Percentiles rank a stretch among this genome's conserved stretches.
Conservation (phyloP, 2,113 vertebrate species). For the Brachionichthys hirsutus region DNA sequence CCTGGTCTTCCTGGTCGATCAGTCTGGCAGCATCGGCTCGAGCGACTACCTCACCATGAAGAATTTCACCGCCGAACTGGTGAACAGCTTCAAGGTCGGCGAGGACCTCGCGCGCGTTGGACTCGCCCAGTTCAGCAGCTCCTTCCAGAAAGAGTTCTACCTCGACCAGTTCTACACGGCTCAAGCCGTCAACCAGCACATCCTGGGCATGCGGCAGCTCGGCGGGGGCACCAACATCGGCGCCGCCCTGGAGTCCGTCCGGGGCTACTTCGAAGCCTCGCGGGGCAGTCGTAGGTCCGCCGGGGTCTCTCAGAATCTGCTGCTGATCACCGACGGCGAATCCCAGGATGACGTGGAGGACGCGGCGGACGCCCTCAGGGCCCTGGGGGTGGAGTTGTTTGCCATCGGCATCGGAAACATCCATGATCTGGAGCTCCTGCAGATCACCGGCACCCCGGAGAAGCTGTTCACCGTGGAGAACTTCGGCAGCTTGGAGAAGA, state of each 20-base stretch:
- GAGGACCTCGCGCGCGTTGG: conserved; percentile 65
- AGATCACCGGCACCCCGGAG: conserved; percentile 60
- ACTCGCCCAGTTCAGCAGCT: conserved; percentile 76
- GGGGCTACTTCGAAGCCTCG: conserved; percentile 61
- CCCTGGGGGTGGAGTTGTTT: conserved; percentile 63
- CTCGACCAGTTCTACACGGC: conserved; percentile 60
- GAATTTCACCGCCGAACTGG: conserved; percentile 67
- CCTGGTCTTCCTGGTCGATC: conserved; percentile 80
- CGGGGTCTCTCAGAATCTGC: conserved; percentile 73
- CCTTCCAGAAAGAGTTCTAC: conserved; percentile 71
- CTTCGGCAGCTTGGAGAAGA: conserved; percentile 59
- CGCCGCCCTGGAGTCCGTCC: conserved; percentile 56
- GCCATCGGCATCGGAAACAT: conserved; percentile 68
- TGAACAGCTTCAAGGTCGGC: conserved; percentile 69
- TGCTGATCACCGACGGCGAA: conserved; percentile 79
- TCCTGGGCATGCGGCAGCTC: conserved; percentile 51
- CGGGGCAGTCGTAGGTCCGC: conserved; percentile 61
- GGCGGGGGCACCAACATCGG: conserved; percentile 63
- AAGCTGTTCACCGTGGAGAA: conserved; percentile 66
- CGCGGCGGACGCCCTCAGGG: conserved; percentile 54
- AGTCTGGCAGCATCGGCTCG: conserved; percentile 70
- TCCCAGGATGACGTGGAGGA: conserved; percentile 65
- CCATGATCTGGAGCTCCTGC: conserved; percentile 62
- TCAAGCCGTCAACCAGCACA: conserved; percentile 41
- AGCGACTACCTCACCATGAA: conserved; percentile 70